phyloP scores from a whole-genome alignment of 2,797 vertebrate genomes.

The Dicrostonyx torquatus region DNA sequence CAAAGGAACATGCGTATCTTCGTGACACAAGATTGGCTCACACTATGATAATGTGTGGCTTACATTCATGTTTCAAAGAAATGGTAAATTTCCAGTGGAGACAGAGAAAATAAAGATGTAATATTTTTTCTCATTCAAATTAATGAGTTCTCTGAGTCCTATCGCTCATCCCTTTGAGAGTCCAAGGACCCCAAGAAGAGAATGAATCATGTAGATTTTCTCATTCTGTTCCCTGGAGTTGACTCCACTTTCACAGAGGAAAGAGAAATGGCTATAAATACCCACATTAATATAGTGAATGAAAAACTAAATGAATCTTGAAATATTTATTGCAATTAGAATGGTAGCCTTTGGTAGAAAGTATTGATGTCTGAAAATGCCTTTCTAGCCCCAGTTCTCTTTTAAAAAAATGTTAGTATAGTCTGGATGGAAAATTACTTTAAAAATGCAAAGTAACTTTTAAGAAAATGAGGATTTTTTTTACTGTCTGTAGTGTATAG shows the following conservation, averaged over 20 bases:
- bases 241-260: conserved; percentile 15
- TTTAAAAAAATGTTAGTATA: not conserved
- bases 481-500: not conserved
- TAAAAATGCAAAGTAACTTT: conserved; percentile 1
- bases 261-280: conserved; percentile 3
- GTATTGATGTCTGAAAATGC: not conserved
- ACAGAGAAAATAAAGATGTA: conserved; percentile 34
- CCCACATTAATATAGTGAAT: conserved; percentile 3
- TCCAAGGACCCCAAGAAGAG: not conserved
- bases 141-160: not conserved
- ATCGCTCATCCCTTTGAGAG: not conserved
- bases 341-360: conserved; percentile 42
- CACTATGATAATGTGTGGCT: not conserved
- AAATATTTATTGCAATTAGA: conserved; percentile 51
- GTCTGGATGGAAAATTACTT: conserved; percentile 9
- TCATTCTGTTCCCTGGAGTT: not conserved
- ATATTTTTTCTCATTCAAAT: not conserved
- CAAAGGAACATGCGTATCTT: conserved; percentile 38
- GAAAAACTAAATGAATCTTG: conserved; percentile 11
- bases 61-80: conserved; percentile 40
- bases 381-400: not conserved
- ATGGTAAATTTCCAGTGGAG: conserved; percentile 5
- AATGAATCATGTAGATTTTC: not conserved
- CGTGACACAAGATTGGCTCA: conserved; percentile 21
- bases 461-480: conserved; percentile 39